A percentile compares a stretch with the other conserved stretches of the same genome.
phyloP scores from a whole-genome alignment of 2,113 vertebrate species.

The Pterocles burchelli region DNA sequence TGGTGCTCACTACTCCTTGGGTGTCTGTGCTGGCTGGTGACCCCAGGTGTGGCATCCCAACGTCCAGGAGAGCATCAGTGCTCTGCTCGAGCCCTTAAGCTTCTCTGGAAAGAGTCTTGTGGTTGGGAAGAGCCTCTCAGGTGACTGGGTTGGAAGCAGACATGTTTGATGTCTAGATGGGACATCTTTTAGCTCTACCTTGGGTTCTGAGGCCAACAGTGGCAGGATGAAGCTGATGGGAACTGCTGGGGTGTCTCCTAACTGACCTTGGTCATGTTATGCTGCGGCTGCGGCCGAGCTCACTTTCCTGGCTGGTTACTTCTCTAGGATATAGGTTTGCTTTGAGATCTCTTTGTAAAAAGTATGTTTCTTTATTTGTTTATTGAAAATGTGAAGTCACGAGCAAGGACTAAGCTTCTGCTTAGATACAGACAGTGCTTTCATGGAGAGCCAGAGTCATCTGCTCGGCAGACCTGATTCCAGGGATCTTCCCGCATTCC shows the following conservation, averaged over 20 bases:
- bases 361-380: not conserved
- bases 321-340: not conserved
- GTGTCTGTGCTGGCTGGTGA: not conserved
- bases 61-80: not conserved
- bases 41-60: not conserved
- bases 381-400: not conserved
- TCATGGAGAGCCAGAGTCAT: not conserved
- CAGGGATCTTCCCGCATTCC: not conserved
- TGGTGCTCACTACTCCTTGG: not conserved
- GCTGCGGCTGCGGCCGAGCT: not conserved
- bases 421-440: not conserved
- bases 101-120: not conserved
- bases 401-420: not conserved
- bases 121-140: not conserved
- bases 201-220: not conserved
- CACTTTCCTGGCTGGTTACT: not conserved
- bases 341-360: not conserved
- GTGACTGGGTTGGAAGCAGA: not conserved
- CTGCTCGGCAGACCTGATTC: not conserved
- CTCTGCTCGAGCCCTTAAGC: not conserved
- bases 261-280: not conserved
- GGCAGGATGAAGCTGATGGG: not conserved
- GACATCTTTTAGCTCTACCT: not conserved
- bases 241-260: not conserved
- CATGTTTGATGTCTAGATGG: not conserved